These are phyloP conservation scores for Tricholauxania praeusta DNA, from an alignment of 2,888 invertebrate genomes.

Conservation along the genomic window DNA sequence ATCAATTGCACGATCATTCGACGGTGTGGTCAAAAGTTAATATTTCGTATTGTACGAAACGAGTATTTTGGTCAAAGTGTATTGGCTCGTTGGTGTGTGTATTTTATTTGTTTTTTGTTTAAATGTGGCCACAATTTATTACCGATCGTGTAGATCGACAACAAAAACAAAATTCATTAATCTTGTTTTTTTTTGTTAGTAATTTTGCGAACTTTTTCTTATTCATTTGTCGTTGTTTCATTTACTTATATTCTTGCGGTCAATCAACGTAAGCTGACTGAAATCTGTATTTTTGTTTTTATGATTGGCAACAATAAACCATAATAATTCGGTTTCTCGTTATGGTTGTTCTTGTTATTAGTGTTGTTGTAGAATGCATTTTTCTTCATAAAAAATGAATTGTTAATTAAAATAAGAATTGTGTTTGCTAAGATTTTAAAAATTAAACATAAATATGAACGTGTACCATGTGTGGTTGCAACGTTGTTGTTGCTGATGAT, in stretches of 20 bases:
- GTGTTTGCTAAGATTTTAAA: background rate
- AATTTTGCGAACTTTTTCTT: too few species aligned
- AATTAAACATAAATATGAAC: too few species aligned
- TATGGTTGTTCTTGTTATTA: background rate
- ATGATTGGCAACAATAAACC: conserved; percentile 21
- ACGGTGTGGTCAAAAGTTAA: background rate
- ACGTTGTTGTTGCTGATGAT: conserved; percentile 9
- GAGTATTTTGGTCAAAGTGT: background rate
- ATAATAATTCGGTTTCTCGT: conserved; percentile 1
- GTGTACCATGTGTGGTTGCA: too few species aligned
- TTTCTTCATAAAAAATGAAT: conserved; percentile 5
- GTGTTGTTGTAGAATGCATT: too few species aligned
- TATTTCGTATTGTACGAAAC: background rate
- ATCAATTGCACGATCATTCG: conserved; percentile 15
- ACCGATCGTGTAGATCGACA: background rate
- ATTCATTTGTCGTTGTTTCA: background rate
- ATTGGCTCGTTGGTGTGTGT: background rate
- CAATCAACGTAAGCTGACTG: background rate
- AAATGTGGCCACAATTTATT: conserved; percentile 3
- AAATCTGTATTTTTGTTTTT: background rate
- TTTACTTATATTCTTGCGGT: background rate
- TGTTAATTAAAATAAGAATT: conserved; percentile 33
- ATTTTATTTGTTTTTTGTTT: background rate
- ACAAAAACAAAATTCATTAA: background rate
- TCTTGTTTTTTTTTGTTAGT: too few species aligned